These are phyloP conservation scores for Peromyscus melanophrys DNA, from an alignment of 2,797 vertebrate genomes.

Conservation along the genomic window DNA sequence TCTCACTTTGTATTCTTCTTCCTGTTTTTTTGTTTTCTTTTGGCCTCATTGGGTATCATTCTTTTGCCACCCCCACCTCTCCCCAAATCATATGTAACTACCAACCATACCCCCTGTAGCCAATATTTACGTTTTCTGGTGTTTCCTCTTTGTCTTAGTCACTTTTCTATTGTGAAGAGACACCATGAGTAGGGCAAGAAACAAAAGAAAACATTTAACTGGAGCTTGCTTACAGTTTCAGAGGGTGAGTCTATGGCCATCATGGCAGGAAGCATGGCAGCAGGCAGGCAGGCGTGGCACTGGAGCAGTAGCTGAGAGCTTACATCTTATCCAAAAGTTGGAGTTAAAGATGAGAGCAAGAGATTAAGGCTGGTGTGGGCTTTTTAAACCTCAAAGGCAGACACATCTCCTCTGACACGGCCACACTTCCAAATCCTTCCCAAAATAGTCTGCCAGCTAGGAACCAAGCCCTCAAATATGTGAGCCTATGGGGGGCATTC, in stretches of 20 bases:
- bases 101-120: not conserved
- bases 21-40: not conserved
- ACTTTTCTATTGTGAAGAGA: not conserved
- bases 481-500: not conserved
- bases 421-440: not conserved
- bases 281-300: not conserved
- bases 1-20: not conserved
- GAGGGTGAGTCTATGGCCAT: not conserved
- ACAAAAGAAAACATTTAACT: not conserved
- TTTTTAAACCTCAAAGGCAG: not conserved
- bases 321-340: too few species aligned
- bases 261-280: not conserved
- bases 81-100: conserved; percentile 11
- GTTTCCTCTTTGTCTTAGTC: not conserved
- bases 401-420: not conserved
- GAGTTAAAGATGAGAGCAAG: not conserved
- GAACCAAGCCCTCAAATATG: not conserved
- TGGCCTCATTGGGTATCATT: not conserved
- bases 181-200: too few species aligned
- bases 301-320: not conserved
- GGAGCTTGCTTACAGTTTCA: not conserved
- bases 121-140: not conserved
- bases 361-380: not conserved
- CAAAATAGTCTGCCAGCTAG: not conserved
- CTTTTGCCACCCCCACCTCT: not conserved